Evolutionary conservation across 2,797 vertebrate species (phyloP).

Genomic region (Syngnathus acus): DNA sequence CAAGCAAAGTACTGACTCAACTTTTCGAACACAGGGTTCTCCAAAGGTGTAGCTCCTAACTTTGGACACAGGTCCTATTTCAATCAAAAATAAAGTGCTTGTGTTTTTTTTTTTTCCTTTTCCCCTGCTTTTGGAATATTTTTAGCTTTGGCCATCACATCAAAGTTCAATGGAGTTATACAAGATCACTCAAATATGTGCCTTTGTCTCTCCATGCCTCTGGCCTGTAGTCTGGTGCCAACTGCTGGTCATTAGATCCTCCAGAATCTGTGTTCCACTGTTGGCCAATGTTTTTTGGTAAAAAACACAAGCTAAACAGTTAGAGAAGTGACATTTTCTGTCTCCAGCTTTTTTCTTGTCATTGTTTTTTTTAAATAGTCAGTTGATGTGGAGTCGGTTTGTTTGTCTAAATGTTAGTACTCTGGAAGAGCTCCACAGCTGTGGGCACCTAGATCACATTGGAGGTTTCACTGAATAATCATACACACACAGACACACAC

Average conservation of each 20-base stretch:
- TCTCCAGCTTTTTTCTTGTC: slow-evolving; percentile 15
- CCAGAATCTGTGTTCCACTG: slow-evolving; percentile 21
- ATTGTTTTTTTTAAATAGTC: slow-evolving; percentile 13
- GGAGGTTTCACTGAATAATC: slow-evolving; percentile 50
- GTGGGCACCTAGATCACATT: slow-evolving; percentile 58
- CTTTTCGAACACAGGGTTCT: not conserved
- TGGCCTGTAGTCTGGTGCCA: slow-evolving; percentile 46
- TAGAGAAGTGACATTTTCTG: slow-evolving; percentile 53
- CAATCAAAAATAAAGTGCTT: slow-evolving; percentile 6
- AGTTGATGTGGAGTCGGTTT: slow-evolving; percentile 58
- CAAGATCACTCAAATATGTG: slow-evolving; percentile 62
- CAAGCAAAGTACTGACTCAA: not conserved
- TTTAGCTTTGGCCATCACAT: slow-evolving; percentile 20
- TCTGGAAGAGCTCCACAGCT: slow-evolving; percentile 66
- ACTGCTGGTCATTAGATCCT: slow-evolving; percentile 47
- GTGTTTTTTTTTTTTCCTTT: too few relatives aligned
- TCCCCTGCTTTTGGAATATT: slow-evolving; percentile 29
- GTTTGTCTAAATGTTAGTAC: slow-evolving; percentile 70
- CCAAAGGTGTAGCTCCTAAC: not conserved
- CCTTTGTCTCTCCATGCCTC: slow-evolving; percentile 45
- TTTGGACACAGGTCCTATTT: slow-evolving; percentile 2
- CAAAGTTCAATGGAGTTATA: slow-evolving; percentile 47
- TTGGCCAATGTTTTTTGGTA: slow-evolving; percentile 47
- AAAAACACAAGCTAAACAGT: slow-evolving; percentile 47
- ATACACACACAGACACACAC: slow-evolving; percentile 23